Conservation (phyloP, 2,113 vertebrate species). For the Stomatorhinus ivindoensis region DNA sequence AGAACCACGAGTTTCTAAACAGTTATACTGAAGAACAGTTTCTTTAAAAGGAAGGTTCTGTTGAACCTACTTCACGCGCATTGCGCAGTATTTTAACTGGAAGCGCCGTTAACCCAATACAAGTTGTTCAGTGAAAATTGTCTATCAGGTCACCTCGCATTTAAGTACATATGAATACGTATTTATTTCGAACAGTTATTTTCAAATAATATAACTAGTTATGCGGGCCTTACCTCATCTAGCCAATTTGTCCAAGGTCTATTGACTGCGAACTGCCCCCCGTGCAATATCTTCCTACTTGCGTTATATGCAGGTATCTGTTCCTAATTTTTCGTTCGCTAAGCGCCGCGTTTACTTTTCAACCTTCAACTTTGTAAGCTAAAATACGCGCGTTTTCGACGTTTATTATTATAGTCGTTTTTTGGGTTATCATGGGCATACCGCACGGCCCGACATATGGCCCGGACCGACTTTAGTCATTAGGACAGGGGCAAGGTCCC, state of each 20-base stretch:
- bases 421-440: conserved; percentile 36
- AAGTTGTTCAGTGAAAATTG: background rate
- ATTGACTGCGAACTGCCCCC: background rate
- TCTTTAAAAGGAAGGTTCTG: background rate
- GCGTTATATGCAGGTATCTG: background rate
- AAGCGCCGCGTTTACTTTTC: background rate
- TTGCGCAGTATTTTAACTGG: background rate
- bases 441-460: conserved; percentile 53
- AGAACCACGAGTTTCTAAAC: background rate
- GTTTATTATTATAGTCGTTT: background rate
- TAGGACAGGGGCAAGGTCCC: conserved; percentile 36
- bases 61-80: background rate
- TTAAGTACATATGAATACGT: background rate
- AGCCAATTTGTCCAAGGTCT: background rate
- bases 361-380: background rate
- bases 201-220: background rate
- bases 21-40: background rate
- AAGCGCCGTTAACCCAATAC: background rate
- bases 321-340: background rate
- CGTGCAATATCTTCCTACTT: background rate
- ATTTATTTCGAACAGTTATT: background rate
- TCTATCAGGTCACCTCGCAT: background rate
- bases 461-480: conserved; percentile 41
- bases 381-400: background rate
- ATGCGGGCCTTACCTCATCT: background rate